Evolutionary conservation across 2,888 invertebrate genomes (phyloP).

Genomic region (Nasonovia ribisnigri): DNA sequence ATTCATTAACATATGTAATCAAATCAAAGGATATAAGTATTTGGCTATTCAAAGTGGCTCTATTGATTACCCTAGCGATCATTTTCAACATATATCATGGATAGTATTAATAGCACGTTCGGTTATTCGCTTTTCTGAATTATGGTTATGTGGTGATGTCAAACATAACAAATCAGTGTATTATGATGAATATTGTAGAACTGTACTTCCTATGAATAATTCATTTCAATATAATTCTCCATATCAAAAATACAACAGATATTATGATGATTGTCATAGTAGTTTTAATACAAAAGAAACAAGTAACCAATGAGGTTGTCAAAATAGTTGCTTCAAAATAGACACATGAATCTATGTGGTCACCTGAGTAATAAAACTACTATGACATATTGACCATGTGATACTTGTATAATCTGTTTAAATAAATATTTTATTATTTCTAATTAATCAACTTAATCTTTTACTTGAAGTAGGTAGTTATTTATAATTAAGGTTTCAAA

Average conservation of each 20-base stretch:
- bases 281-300: neutral
- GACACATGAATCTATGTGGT: neutral
- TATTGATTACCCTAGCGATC: neutral
- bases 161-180: neutral
- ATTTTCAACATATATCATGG: neutral
- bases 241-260: neutral
- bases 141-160: slow-evolving; percentile 44
- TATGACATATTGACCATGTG: neutral
- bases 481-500: neutral
- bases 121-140: neutral
- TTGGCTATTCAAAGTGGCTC: slow-evolving; percentile 25
- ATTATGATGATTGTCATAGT: neutral
- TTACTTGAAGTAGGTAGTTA: neutral
- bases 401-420: too few species aligned
- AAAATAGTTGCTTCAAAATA: neutral
- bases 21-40: neutral
- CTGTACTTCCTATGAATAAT: neutral
- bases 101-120: slow-evolving; percentile 44
- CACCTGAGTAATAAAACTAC: neutral
- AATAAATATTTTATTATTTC: neutral
- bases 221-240: neutral
- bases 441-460: neutral
- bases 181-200: slow-evolving; percentile 41
- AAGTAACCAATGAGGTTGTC: neutral
- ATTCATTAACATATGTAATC: neutral